phyloP scores from a whole-genome alignment of 2,113 vertebrate genomes.

The Oncorhynchus mykiss region DNA sequence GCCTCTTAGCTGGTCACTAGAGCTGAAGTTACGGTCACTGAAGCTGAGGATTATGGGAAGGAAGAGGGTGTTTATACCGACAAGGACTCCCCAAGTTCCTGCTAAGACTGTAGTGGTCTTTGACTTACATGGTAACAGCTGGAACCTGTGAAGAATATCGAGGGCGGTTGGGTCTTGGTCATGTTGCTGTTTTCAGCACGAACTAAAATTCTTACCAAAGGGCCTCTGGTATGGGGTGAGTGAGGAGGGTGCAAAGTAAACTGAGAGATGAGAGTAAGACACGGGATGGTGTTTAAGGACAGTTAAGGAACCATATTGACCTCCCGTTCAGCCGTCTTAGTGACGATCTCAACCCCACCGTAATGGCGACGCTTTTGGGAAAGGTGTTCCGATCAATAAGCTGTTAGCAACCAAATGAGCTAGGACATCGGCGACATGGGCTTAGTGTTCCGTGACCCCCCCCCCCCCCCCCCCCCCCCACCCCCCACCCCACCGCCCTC shows the following conservation, averaged over 20 bases:
- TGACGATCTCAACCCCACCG: neutral
- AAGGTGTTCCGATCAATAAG: constrained; percentile 68
- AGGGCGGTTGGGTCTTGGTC: too few species aligned
- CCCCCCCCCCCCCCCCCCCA: neutral
- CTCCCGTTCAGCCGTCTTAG: constrained; percentile 24
- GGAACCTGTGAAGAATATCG: too few species aligned
- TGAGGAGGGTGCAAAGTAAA: neutral
- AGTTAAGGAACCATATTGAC: constrained; percentile 43
- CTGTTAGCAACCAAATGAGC: constrained; percentile 70
- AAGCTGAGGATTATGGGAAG: too few species aligned
- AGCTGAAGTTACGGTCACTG: neutral
- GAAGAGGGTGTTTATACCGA: neutral
- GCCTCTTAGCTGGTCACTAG: neutral
- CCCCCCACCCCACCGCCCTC: neutral
- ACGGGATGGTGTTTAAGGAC: constrained; percentile 3
- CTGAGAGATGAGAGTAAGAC: neutral
- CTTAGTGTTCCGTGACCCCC: constrained; percentile 37
- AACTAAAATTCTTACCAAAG: neutral
- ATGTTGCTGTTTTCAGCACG: too few species aligned
- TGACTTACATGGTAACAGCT: too few species aligned
- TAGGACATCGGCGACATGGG: constrained; percentile 44
- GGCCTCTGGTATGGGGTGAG: too few species aligned
- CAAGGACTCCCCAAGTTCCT: neutral
- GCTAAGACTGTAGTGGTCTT: neutral
- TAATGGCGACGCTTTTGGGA: constrained; percentile 16